phyloP scores from a whole-genome alignment of 2,797 vertebrate species.

The Alauda arvensis region DNA sequence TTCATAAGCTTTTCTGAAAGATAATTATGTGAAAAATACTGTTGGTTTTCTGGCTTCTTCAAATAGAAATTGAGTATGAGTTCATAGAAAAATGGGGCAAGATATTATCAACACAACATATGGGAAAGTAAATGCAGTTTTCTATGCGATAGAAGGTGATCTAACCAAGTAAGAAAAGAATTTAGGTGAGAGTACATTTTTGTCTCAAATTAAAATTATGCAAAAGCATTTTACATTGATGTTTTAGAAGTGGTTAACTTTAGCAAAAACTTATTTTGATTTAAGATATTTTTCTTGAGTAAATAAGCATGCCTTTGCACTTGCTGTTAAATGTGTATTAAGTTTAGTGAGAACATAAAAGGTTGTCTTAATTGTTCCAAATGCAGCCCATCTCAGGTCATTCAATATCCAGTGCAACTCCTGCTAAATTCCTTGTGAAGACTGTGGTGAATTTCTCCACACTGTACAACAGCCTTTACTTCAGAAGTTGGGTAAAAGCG shows the following conservation, averaged over 20 bases:
- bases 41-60: not conserved
- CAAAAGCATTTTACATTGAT: not conserved
- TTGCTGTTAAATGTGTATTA: not conserved
- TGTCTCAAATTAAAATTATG: not conserved
- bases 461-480: not conserved
- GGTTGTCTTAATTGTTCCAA: not conserved
- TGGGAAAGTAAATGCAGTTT: not conserved
- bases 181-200: not conserved
- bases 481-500: not conserved
- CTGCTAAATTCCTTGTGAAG: not conserved
- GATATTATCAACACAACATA: not conserved
- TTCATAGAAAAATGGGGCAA: not conserved
- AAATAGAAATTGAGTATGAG: not conserved
- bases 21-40: not conserved
- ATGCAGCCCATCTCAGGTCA: not conserved
- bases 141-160: not conserved
- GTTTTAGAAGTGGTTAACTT: not conserved
- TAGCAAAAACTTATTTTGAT: not conserved
- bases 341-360: not conserved
- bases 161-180: not conserved
- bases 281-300: not conserved
- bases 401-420: not conserved
- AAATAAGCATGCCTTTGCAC: not conserved
- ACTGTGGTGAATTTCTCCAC: not conserved
- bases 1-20: not conserved